Evolutionary conservation across 2,888 invertebrate genomes (phyloP), one percentile per base, ranked within the genome.

Genomic region (Tanytarsus gracilentus): DNA sequence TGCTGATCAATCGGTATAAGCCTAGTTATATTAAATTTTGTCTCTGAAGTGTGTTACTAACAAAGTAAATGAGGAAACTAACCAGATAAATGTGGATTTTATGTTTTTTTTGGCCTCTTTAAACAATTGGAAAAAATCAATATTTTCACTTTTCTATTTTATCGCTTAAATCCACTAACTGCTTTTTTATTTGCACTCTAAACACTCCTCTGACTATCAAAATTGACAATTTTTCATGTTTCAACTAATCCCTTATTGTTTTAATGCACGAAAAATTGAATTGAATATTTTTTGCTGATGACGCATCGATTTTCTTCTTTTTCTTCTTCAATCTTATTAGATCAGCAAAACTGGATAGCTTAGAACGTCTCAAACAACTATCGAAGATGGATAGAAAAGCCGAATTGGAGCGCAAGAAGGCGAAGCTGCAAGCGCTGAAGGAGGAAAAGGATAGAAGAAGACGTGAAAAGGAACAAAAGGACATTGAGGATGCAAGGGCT

Each of bases 351-450:
- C 60, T 60, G 60, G 60, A 60, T 30, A 60, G 60, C 48, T 50
- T 50, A 30, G 60, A 60, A 36, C 60, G 50, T 23, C 21, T 50
- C n/a, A 60, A 60, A 33, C 61, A 39, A 61, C 18, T 60, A 18
- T 52, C 33, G 25, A 67, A 64, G 62, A 74, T 74, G 74, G 93
- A 93, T 75, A 82, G 93, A 64, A 91, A 90, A 73, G 91, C 89
- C n/a, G 93, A 94, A 76, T 73, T 94, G 68, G 93, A 93, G 75
- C 81, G 91, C 63, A 94, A 94, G 74, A 91, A 92, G 72, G 91
- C 90, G 23, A 92, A 91, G 75, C 80, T 94, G 66, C 89, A 91
- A 70, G 90, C 90, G 21, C 79, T 94, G 61, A 79, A 92, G 2
- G 92, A 93, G 66, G 92, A 93, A 72, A 94, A 93, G 69, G 91